Conservation (phyloP, 2,113 vertebrate species). For the Jaculus jaculus region DNA sequence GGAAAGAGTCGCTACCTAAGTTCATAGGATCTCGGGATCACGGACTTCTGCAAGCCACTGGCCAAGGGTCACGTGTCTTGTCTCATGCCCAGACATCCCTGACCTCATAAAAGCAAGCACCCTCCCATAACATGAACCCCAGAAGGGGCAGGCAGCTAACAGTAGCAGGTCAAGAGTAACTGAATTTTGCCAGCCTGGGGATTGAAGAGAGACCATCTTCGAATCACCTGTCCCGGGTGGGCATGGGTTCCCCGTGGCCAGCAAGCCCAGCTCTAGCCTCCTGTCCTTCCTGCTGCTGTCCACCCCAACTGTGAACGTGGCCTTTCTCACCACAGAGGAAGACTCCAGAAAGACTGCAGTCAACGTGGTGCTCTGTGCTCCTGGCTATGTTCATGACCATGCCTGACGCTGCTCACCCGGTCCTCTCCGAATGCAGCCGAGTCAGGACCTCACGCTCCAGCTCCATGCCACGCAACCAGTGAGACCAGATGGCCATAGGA, state of each 20-base stretch:
- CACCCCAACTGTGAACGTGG: neutral
- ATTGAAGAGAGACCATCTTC: neutral
- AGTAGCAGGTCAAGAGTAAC: neutral
- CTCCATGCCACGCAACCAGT: neutral
- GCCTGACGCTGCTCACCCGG: rapidly evolving
- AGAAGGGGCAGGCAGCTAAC: neutral
- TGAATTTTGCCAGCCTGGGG: neutral
- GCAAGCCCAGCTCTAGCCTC: neutral
- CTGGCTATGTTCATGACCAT: neutral
- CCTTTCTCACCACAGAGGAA: neutral
- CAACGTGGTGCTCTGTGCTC: rapidly evolving
- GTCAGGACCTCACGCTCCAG: neutral
- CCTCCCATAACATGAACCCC: neutral
- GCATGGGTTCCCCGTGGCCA: neutral
- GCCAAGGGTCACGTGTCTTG: neutral
- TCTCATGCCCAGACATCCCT: neutral
- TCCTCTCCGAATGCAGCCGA: neutral
- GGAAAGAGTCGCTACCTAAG: neutral
- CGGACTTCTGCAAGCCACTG: neutral
- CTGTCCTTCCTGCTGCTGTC: neutral
- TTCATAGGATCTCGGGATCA: neutral
- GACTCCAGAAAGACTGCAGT: neutral
- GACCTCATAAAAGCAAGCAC: neutral
- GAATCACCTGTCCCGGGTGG: neutral
- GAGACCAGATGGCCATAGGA: rapidly evolving